Conservation (phyloP, 2,888 invertebrate species). For the Cryptophagus acutangulus region DNA sequence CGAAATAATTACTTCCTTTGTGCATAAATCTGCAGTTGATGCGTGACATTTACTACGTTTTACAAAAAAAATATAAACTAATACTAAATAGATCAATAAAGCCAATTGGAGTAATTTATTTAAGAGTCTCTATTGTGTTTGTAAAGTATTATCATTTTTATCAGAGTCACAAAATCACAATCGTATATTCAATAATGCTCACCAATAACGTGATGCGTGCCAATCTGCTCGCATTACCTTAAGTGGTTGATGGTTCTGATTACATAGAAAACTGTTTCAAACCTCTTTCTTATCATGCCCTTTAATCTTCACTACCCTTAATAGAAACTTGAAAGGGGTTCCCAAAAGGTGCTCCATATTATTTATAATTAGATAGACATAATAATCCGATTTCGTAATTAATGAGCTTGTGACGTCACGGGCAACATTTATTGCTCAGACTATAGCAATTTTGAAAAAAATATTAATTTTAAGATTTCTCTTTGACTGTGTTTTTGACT, state of each 20-base stretch:
- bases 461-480: too few relatives aligned
- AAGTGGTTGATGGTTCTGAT: conserved; percentile 37
- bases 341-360: conserved; percentile 24
- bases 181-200: conserved; percentile 31
- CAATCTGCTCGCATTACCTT: conserved; percentile 33
- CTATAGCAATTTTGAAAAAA: too few relatives aligned
- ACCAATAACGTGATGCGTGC: conserved; percentile 33
- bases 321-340: conserved; percentile 32
- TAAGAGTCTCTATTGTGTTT: conserved; percentile 20
- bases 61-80: too few relatives aligned
- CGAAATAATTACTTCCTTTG: too few relatives aligned
- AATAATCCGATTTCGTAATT: too few relatives aligned
- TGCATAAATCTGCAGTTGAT: too few relatives aligned
- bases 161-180: conserved; percentile 31
- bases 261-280: conserved; percentile 36
- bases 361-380: too few relatives aligned
- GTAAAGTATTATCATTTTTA: conserved; percentile 27
- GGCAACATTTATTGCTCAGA: too few relatives aligned
- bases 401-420: too few relatives aligned
- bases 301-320: conserved; percentile 35
- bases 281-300: conserved; percentile 31
- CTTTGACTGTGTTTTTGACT: too few relatives aligned
- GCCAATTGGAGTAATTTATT: conserved; percentile 18
- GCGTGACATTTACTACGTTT: too few relatives aligned
- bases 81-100: too few relatives aligned